A percentile compares a stretch with the other conserved stretches of the same genome.
Evolutionary conservation across 2,797 vertebrate genomes (phyloP).

Genomic region (Tympanoctomys barrerae): DNA sequence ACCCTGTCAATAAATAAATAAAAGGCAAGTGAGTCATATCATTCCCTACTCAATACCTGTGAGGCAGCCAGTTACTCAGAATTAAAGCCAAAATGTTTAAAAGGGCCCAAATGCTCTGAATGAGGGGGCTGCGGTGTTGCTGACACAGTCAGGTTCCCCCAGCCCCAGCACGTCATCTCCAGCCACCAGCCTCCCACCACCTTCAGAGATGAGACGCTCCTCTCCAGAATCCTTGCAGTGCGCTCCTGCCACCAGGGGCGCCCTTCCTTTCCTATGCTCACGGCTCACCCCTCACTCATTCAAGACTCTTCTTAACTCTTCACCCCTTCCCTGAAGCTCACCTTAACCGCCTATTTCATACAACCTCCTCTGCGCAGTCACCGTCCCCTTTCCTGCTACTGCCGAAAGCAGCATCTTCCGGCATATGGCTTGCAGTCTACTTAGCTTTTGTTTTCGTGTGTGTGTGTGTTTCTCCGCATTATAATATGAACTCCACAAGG

Average conservation of each 20-base stretch:
- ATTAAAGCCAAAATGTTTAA: background rate
- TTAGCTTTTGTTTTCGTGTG: background rate
- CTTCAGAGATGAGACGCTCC: background rate
- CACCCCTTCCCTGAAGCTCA: background rate
- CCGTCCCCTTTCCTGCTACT: background rate
- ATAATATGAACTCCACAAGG: background rate
- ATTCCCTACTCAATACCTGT: background rate
- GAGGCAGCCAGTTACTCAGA: background rate
- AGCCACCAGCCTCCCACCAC: too few species aligned
- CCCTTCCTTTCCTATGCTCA: background rate
- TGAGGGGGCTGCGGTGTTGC: background rate
- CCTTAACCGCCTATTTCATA: background rate
- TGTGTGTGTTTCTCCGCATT: background rate
- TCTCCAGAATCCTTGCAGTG: background rate
- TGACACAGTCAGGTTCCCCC: background rate
- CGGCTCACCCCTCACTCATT: background rate
- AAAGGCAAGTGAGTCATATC: background rate
- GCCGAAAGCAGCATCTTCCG: background rate
- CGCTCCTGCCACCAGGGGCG: background rate
- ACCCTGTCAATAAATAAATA: too few species aligned
- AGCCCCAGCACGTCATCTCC: background rate
- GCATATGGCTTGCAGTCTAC: background rate
- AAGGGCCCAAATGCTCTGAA: background rate
- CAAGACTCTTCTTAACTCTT: background rate
- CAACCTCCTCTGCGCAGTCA: background rate